phyloP scores from a whole-genome alignment of 1,140 invertebrate species.

The Drosophila athabasca region DNA sequence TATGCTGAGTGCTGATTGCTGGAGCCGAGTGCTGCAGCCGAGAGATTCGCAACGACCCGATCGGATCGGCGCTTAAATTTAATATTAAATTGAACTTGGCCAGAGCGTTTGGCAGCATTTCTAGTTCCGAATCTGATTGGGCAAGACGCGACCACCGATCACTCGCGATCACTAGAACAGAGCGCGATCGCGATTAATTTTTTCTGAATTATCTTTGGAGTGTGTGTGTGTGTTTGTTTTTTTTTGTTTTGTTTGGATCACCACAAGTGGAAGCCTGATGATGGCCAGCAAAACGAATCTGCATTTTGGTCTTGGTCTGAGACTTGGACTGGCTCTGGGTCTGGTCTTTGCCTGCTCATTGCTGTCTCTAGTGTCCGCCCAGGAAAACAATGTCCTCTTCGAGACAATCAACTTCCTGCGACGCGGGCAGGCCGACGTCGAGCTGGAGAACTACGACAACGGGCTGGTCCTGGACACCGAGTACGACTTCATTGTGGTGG shows the following conservation, averaged over 20 bases:
- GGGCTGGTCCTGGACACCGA: conserved; percentile 62
- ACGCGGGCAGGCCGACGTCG: conserved; percentile 60
- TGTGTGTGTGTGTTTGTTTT: background rate
- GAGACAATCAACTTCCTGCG: conserved; percentile 75
- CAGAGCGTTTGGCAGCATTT: conserved; percentile 69
- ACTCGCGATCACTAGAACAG: background rate
- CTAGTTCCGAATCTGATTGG: conserved; percentile 74
- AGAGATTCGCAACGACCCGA: conserved; percentile 46
- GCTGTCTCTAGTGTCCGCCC: conserved; percentile 21
- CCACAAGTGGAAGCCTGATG: conserved; percentile 14
- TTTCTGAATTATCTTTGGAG: conserved; percentile 7
- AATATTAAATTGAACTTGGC: conserved; percentile 82
- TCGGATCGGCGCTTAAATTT: conserved; percentile 60
- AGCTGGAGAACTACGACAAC: conserved; percentile 80
- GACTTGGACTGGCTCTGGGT: conserved; percentile 7
- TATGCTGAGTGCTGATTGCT: conserved; percentile 2
- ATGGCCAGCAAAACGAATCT: conserved; percentile 29
- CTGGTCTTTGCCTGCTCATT: conserved; percentile 6
- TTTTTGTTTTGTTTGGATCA: conserved; percentile 51
- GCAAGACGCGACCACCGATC: conserved; percentile 47
- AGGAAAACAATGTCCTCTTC: conserved; percentile 71
- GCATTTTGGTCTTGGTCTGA: too few species aligned
- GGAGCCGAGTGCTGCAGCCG: conserved; percentile 20
- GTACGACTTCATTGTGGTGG: conserved; percentile 88
- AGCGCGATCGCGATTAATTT: conserved; percentile 40